A percentile compares a stretch with the other conserved stretches of the same genome.
These are phyloP conservation scores for Labeo catla DNA, from an alignment of 2,113 vertebrate genomes.

Conservation along the genomic window DNA sequence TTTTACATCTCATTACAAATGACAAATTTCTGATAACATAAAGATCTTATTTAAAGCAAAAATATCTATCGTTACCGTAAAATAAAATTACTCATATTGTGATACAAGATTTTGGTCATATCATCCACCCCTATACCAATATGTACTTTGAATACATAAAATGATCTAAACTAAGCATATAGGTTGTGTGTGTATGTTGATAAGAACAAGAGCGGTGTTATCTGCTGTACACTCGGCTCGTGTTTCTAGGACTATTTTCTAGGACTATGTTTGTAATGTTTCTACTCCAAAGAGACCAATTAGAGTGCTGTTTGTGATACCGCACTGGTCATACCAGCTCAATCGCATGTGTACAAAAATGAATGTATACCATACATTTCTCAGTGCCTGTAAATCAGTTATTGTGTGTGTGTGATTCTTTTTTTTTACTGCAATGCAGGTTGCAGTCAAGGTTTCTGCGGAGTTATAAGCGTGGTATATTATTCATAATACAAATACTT, in stretches of 20 bases:
- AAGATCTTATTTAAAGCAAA: no score
- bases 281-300: constrained; percentile 26
- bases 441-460: constrained; percentile 45
- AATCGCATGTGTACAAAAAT: constrained; percentile 18
- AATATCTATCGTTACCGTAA: no score
- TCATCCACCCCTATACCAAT: no score
- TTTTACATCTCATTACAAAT: no score
- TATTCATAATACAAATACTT: constrained; percentile 34
- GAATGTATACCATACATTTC: constrained; percentile 7
- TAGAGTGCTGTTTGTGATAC: constrained; percentile 1
- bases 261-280: constrained; percentile 14
- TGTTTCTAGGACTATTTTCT: constrained; percentile 1
- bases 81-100: no score
- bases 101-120: no score
- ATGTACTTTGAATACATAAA: no score
- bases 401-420: constrained; percentile 17
- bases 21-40: no score
- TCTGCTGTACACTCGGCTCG: neutral
- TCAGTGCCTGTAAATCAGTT: constrained; percentile 18
- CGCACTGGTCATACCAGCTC: neutral
- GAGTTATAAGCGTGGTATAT: constrained; percentile 1
- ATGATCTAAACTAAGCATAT: neutral
- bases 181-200: constrained; percentile 36
- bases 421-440: constrained; percentile 38
- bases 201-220: neutral